Conservation (phyloP, 1,140 invertebrate genomes). For the Temnothorax nylanderi region DNA sequence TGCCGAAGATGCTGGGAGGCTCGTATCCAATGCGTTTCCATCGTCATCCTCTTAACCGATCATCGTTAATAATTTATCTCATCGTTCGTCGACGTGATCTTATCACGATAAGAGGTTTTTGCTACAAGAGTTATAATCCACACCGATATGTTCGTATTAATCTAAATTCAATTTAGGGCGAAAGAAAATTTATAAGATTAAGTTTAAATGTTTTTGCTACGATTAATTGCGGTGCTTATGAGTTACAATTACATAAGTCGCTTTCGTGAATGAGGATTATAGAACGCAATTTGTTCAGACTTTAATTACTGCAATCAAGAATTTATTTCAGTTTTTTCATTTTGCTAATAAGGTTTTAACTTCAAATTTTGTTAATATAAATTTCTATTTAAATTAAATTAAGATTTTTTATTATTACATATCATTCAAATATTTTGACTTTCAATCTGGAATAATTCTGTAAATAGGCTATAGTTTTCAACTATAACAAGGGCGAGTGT, state of each 20-base stretch:
- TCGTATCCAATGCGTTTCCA: neutral
- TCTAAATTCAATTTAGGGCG: neutral
- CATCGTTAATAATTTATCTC: slow-evolving; percentile 59
- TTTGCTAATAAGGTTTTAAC: neutral
- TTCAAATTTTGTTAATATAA: neutral
- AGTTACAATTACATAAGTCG: neutral
- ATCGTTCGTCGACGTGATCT: slow-evolving; percentile 5
- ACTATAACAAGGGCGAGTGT: neutral
- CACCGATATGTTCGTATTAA: neutral
- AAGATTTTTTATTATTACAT: neutral
- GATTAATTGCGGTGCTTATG: neutral
- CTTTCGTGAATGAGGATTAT: neutral
- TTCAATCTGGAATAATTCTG: neutral
- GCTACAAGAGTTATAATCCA: neutral
- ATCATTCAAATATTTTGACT: neutral
- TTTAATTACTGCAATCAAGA: neutral
- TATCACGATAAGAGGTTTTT: slow-evolving; percentile 35
- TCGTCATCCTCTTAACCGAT: slow-evolving; percentile 78
- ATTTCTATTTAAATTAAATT: neutral
- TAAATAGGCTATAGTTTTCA: neutral
- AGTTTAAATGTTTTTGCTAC: neutral
- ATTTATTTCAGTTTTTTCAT: neutral
- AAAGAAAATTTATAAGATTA: neutral
- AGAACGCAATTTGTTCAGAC: neutral
- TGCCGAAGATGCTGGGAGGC: slow-evolving; percentile 20